Evolutionary conservation across 2,888 invertebrate species (phyloP).

Genomic region (Brenthis hecate): DNA sequence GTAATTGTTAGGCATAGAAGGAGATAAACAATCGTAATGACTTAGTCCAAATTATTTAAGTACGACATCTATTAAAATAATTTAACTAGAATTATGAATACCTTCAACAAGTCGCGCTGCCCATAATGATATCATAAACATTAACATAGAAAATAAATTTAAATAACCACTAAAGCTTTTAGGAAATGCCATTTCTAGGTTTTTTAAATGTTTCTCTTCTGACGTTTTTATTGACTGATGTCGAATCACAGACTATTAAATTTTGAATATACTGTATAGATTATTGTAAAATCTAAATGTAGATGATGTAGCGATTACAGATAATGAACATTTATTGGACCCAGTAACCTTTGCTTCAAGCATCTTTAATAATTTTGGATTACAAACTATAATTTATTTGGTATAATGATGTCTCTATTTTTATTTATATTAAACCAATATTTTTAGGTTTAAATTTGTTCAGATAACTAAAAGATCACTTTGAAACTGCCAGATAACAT

Average conservation of each 20-base stretch:
- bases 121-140: slow-evolving; percentile 42
- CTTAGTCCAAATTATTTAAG: slow-evolving; percentile 1
- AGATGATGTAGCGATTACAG: too few relatives aligned
- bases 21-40: slow-evolving; percentile 36
- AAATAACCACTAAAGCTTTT: slow-evolving; percentile 44
- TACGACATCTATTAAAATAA: slow-evolving; percentile 10
- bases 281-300: too few relatives aligned
- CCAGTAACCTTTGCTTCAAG: too few relatives aligned
- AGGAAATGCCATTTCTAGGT: slow-evolving; percentile 48
- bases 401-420: too few relatives aligned
- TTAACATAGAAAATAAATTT: slow-evolving; percentile 44
- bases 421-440: too few relatives aligned
- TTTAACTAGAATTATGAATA: slow-evolving; percentile 40
- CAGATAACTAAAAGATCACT: too few relatives aligned
- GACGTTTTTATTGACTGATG: neutral
- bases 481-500: too few relatives aligned
- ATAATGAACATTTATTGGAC: too few relatives aligned
- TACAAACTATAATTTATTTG: too few relatives aligned
- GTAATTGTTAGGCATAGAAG: slow-evolving; percentile 58
- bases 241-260: neutral
- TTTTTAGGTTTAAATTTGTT: too few relatives aligned
- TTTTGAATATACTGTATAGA: too few relatives aligned
- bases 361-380: too few relatives aligned
- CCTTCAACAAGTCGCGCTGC: slow-evolving; percentile 55
- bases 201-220: neutral